Evolutionary conservation across 2,888 invertebrate genomes (phyloP).

Genomic region (Cephus runcator): DNA sequence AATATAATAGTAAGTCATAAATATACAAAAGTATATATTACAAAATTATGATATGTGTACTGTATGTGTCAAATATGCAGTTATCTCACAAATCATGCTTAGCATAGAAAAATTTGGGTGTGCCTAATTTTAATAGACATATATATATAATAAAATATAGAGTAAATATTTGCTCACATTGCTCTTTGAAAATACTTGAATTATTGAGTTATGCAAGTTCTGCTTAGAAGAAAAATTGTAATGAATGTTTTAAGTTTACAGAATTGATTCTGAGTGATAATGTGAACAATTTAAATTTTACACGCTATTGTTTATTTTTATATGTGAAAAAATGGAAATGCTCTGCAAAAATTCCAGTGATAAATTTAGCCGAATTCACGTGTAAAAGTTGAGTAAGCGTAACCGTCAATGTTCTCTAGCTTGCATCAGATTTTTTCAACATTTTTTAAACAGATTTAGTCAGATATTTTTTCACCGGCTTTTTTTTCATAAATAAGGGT

Average conservation of each 20-base stretch:
- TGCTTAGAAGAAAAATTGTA: neutral
- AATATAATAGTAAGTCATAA: neutral
- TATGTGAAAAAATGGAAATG: neutral
- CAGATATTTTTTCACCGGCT: neutral
- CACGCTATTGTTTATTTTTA: neutral
- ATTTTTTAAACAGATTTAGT: neutral
- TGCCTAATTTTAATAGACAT: neutral
- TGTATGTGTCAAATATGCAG: neutral
- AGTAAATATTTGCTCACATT: neutral
- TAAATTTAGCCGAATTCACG: neutral
- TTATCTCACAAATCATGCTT: neutral
- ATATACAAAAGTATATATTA: neutral
- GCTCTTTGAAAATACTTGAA: neutral
- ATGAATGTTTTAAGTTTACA: neutral
- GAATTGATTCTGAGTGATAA: neutral
- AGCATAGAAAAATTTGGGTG: neutral
- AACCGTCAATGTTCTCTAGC: neutral
- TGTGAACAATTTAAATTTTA: neutral
- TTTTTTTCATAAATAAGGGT: neutral
- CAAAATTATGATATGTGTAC: constrained; percentile 7
- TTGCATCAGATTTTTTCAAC: neutral
- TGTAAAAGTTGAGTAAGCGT: neutral
- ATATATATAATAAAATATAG: neutral
- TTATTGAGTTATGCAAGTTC: neutral
- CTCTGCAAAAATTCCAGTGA: neutral